Percentiles rank a stretch among this genome's conserved stretches.
These are phyloP conservation scores for Gastracanthus pulcherrimus DNA, from an alignment of 2,888 invertebrate genomes.

Conservation along the genomic window DNA sequence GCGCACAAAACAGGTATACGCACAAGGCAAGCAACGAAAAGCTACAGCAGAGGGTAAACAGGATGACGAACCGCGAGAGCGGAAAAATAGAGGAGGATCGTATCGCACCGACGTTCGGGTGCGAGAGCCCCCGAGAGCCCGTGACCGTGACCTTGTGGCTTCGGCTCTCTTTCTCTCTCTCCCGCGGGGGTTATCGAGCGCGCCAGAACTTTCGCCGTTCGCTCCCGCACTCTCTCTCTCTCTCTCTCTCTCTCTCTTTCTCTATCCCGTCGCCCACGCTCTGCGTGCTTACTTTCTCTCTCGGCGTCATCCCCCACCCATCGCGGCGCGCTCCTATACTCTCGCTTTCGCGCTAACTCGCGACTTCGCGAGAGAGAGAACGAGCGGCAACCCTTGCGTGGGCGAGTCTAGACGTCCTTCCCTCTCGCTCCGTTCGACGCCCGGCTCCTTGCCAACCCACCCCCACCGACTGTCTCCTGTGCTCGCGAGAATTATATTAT, in stretches of 20 bases:
- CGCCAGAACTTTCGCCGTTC: constrained; percentile 73
- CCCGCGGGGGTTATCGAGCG: constrained; percentile 73
- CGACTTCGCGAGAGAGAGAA: not conserved
- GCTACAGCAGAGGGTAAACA: constrained; percentile 12
- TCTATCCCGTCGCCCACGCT: not conserved
- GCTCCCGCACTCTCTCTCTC: constrained; percentile 23
- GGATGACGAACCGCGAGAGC: constrained; percentile 44
- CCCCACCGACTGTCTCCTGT: not conserved
- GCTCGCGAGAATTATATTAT: no score
- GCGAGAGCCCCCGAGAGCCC: constrained; percentile 62
- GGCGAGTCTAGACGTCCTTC: constrained; percentile 68
- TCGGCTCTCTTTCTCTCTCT: no score
- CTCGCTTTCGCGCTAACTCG: constrained; percentile 21
- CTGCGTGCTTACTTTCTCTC: not conserved
- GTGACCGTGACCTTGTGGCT: constrained; percentile 75
- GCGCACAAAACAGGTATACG: no score
- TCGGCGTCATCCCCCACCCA: constrained; percentile 1
- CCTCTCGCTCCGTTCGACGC: constrained; percentile 52
- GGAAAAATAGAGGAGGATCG: constrained; percentile 33
- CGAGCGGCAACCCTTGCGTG: constrained; percentile 56
- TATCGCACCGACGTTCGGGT: not conserved
- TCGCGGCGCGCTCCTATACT: constrained; percentile 41
- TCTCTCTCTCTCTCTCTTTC: constrained; percentile 34
- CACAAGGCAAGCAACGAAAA: no score
- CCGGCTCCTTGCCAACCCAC: constrained; percentile 8